Evolutionary conservation across 2,797 vertebrate genomes (phyloP), one percentile per base, ranked within the genome.

Genomic region (Sebastes matsubarae): DNA sequence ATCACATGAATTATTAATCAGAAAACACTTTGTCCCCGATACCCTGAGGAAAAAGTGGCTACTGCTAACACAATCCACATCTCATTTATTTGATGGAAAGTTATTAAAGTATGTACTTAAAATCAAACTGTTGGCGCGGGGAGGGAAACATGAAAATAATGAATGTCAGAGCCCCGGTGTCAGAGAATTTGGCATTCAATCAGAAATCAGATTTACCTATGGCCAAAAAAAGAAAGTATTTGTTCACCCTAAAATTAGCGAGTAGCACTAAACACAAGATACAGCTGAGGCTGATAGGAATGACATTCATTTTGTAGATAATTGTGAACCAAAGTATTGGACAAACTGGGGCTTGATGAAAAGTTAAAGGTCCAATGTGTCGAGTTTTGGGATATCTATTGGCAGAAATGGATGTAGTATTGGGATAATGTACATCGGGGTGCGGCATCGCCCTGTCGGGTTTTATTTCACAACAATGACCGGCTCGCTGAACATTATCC

Each of bases 1-100:
- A 94, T 93, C 84, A 90, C 87, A 94, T 95, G 91, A 95, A 96
- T 95, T 94, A 95, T 95, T 96, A 95, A 95, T 95, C 90, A 73
- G n/a, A 22, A 54, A 88, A 89, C 87, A 85, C 91, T 95, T 94
- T 95, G 89, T 95, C 85, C 89, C 84, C 14, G 71, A 84, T 94
- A 88, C 92, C 94, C 86, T 0, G 77, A 87, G 88, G 93, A 90
- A 85, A 91, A 79, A 77, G 70, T 79, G 27, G 83, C 91, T 78
- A 84, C 78, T 82, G 91, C 93, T 85, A 93, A 94, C 92, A 88
- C 90, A 90, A 90, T 93, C 87, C 87, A 87, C 90, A 93, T 94
- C 90, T 94, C 91, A 93, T 94, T 95, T 95, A 92, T 94, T 96
- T 94, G 90, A 92, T 90, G 88, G 82, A 91, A 93, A 93, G 90